Evolutionary conservation across 2,888 invertebrate species (phyloP).

Genomic region (Eucera pruinosa): DNA sequence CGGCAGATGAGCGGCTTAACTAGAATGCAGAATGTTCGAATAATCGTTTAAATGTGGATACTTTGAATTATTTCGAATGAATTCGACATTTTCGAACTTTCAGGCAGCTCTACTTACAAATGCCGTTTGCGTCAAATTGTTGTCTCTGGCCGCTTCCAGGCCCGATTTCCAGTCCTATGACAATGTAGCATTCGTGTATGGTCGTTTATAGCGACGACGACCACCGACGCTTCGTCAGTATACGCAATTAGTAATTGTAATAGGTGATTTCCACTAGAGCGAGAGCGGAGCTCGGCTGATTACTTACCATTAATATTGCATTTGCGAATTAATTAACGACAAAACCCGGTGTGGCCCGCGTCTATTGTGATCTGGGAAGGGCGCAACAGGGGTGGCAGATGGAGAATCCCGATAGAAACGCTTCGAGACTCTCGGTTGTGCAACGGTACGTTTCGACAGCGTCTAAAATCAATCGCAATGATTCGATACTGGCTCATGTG

Average conservation of each 20-base stretch:
- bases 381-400: slow-evolving; percentile 27
- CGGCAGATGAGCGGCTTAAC: too few species aligned
- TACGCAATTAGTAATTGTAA: slow-evolving; percentile 81
- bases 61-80: too few species aligned
- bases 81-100: too few species aligned
- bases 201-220: slow-evolving; percentile 39
- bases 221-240: slow-evolving; percentile 52
- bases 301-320: slow-evolving; percentile 83
- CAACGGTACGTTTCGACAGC: slow-evolving; percentile 70
- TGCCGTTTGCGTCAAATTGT: too few species aligned
- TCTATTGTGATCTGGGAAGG: slow-evolving; percentile 66
- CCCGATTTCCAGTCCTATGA: slow-evolving; percentile 54
- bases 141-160: not conserved
- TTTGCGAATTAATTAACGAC: slow-evolving; percentile 82
- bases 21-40: too few species aligned
- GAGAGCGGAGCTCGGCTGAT: slow-evolving; percentile 74
- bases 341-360: slow-evolving; percentile 72
- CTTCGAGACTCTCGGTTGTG: slow-evolving; percentile 51
- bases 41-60: too few species aligned
- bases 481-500: slow-evolving; percentile 45
- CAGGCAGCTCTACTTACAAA: too few species aligned
- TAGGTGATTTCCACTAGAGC: slow-evolving; percentile 72
- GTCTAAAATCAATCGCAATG: slow-evolving; percentile 77
- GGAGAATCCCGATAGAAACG: slow-evolving; percentile 18
- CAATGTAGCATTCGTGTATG: slow-evolving; percentile 35